Conservation (phyloP, 2,113 vertebrate genomes). For the Xenus cinereus region DNA sequence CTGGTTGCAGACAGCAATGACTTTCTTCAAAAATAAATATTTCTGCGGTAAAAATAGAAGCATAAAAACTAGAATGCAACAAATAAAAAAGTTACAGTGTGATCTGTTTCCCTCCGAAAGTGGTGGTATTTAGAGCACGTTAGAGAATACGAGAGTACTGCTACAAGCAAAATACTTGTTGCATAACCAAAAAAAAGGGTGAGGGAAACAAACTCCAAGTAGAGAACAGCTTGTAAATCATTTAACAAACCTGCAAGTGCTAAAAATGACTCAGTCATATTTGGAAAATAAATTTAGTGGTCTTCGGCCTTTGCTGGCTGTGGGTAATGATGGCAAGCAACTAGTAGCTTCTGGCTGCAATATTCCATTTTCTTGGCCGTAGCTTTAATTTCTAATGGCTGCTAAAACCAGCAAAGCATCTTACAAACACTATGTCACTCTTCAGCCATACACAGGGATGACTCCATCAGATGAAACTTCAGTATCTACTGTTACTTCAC, state of each 20-base stretch:
- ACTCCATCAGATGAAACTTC: background rate
- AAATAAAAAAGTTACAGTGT: background rate
- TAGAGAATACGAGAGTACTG: background rate
- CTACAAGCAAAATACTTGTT: background rate
- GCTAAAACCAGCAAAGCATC: background rate
- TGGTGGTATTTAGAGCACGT: background rate
- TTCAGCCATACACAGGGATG: background rate
- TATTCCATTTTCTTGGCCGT: background rate
- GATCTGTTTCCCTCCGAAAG: background rate
- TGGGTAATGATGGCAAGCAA: background rate
- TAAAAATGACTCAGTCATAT: background rate
- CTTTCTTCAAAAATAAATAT: constrained; percentile 3
- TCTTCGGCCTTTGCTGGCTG: background rate
- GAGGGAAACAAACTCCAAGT: background rate
- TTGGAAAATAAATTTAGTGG: background rate
- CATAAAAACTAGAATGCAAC: background rate
- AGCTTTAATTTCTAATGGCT: background rate
- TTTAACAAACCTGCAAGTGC: background rate
- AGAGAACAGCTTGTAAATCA: background rate
- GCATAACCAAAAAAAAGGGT: background rate
- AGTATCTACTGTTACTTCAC: background rate
- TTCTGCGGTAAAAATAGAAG: background rate
- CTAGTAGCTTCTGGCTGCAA: background rate
- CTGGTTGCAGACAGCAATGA: background rate
- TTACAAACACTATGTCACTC: background rate